Evolutionary conservation across 1,140 invertebrate species (phyloP), one percentile per base, ranked within the genome.

Genomic region (Hypothenemus hampei): DNA sequence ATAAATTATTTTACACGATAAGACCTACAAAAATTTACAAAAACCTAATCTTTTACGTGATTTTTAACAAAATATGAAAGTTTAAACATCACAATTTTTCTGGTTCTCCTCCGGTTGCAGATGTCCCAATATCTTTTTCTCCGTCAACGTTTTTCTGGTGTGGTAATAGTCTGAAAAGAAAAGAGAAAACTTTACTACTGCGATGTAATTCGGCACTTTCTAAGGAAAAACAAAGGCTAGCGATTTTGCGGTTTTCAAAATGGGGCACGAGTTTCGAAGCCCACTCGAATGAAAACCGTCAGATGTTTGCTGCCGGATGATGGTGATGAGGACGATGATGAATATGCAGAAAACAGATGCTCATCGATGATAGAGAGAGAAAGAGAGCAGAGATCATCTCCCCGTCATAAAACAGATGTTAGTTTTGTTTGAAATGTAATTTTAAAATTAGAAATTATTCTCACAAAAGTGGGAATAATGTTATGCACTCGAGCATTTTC

Each of bases 101-200:
- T n/a, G n/a, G n/a, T n/a, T n/a, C n/a, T n/a, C n/a, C n/a, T n/a
- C n/a, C n/a, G n/a, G n/a, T n/a, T n/a, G n/a, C n/a, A n/a, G n/a
- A n/a, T n/a, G n/a, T n/a, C n/a, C n/a, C n/a, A n/a, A n/a, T n/a
- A n/a, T n/a, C 11, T 16, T 37, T 15, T 37, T 16, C 11, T n/a
- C 35, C 7, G 35, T 37, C 3, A 16, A 7, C 26, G 16, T 35
- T 20, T 47, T 47, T 24, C 29, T 47, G 7, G 45, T 13, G 19
- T 47, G 45, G 19, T 47, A 47, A 23, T 19, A 47, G 21, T 47
- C 45, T 47, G 45, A 35, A 47, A 47, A 26, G 19, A 47, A 47
- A 3, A 31, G 21, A 35, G 35, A 37, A 37, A 18, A 11, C 18
- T 22, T 20, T 20, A 23, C 22, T 20, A 19, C 11, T 10, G 20